These are phyloP conservation scores for Heliopora coerulea DNA, from an alignment of 92 coral and sea anemone genomes.

Conservation along the genomic window DNA sequence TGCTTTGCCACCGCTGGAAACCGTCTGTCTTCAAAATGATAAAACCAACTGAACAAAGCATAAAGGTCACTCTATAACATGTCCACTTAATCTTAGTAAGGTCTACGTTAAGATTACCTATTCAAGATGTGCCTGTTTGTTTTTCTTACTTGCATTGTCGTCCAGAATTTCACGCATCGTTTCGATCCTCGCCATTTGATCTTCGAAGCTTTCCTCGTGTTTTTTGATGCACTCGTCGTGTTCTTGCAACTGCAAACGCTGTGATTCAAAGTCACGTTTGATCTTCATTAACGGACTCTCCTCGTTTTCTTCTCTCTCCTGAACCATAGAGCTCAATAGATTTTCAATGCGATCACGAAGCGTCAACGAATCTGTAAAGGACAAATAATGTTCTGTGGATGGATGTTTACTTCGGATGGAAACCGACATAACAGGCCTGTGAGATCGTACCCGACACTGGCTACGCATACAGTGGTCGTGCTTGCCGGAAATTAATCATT, in stretches of 20 bases:
- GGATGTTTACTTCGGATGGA: too few species aligned
- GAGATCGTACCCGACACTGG: too few species aligned
- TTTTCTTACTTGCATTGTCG: conserved; percentile 42
- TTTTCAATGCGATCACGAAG: conserved; percentile 30
- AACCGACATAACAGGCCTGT: too few species aligned
- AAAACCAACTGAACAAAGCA: too few species aligned
- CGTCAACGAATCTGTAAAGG: conserved; percentile 15
- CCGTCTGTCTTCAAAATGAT: too few species aligned
- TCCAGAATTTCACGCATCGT: conserved; percentile 38
- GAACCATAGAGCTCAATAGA: conserved; percentile 18
- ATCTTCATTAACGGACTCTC: background rate
- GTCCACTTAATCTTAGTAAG: too few species aligned
- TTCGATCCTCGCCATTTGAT: conserved; percentile 32
- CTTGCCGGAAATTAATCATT: too few species aligned
- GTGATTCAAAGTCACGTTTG: conserved; percentile 15
- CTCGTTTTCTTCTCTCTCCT: conserved; percentile 18
- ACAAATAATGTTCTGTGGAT: background rate
- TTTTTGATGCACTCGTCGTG: conserved; percentile 26
- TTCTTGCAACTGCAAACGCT: conserved; percentile 30
- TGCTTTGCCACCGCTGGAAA: too few species aligned
- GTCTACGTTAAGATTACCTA: too few species aligned
- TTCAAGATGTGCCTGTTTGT: too few species aligned
- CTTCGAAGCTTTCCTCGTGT: conserved; percentile 36
- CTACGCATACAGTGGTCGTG: too few species aligned
- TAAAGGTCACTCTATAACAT: too few species aligned